A percentile compares a stretch with the other conserved stretches of the same genome.
phyloP scores from a whole-genome alignment of 2,888 invertebrate species.

The Agapostemon virescens region DNA sequence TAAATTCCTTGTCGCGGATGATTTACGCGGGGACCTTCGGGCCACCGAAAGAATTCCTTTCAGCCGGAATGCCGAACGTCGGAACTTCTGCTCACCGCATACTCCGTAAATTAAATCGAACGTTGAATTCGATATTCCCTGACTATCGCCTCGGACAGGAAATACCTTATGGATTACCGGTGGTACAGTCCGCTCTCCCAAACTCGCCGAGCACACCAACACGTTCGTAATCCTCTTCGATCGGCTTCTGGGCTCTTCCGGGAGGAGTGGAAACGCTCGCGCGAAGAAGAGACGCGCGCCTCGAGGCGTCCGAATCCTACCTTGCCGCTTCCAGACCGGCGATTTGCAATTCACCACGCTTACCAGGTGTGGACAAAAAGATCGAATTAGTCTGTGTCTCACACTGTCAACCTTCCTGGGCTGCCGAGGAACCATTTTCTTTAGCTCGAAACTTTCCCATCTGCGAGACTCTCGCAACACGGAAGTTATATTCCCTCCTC shows the following conservation, averaged over 20 bases:
- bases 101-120: conserved; percentile 49
- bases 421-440: too few species aligned
- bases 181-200: conserved; percentile 47
- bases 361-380: conserved; percentile 3
- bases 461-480: neutral
- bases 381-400: neutral
- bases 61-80: conserved; percentile 10
- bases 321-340: conserved; percentile 60
- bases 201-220: conserved; percentile 55
- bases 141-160: conserved; percentile 40
- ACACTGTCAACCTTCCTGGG: too few species aligned
- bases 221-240: conserved; percentile 70
- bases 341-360: conserved; percentile 70
- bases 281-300: conserved; percentile 61
- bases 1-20: conserved; percentile 23
- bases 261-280: conserved; percentile 55
- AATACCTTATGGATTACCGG: conserved; percentile 58
- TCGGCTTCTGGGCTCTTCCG: conserved; percentile 63
- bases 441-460: neutral
- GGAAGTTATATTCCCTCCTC: neutral
- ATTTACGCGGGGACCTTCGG: conserved; percentile 26
- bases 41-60: conserved; percentile 28
- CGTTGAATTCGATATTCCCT: conserved; percentile 50
- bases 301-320: conserved; percentile 64
- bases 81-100: conserved; percentile 10